Percentiles rank a stretch among this genome's conserved stretches.
Conservation (phyloP, 1,140 invertebrate species). For the Zaprionus taronus region DNA sequence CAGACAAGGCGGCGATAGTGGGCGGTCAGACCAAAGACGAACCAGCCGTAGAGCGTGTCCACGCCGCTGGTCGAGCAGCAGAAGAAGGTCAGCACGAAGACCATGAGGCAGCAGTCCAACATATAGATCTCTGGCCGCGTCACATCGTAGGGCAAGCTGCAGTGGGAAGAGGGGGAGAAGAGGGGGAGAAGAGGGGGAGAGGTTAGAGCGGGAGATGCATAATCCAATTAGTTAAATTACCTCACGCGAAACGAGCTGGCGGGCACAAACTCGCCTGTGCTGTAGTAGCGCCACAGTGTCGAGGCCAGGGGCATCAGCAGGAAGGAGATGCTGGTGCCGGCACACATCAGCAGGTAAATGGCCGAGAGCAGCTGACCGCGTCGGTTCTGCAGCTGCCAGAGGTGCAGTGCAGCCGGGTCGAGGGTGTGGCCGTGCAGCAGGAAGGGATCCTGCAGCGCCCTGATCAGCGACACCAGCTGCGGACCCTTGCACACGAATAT, state of each 20-base stretch:
- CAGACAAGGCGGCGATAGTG: conserved; percentile 50
- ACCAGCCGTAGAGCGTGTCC: conserved; percentile 63
- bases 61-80: conserved; percentile 65
- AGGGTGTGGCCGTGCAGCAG: neutral
- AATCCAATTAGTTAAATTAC: conserved; percentile 21
- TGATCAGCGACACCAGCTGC: conserved; percentile 39
- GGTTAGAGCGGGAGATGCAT: neutral
- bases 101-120: conserved; percentile 56
- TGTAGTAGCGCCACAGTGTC: conserved; percentile 39
- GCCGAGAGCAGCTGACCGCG: conserved; percentile 43
- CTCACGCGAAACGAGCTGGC: conserved; percentile 56
- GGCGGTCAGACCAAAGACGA: conserved; percentile 52
- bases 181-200: neutral
- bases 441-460: conserved; percentile 29
- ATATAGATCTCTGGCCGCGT: conserved; percentile 48
- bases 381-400: conserved; percentile 34
- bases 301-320: conserved; percentile 46
- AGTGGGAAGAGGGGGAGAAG: neutral
- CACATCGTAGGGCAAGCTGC: conserved; percentile 56
- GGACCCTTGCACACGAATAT: conserved; percentile 52
- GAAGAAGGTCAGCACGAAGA: conserved; percentile 60
- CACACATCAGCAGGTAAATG: conserved; percentile 60
- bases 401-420: neutral
- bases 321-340: conserved; percentile 62
- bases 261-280: conserved; percentile 41